A percentile compares a stretch with the other conserved stretches of the same genome.
phyloP scores from a whole-genome alignment of 2,113 vertebrate genomes.

The Triplophysa tibetana region DNA sequence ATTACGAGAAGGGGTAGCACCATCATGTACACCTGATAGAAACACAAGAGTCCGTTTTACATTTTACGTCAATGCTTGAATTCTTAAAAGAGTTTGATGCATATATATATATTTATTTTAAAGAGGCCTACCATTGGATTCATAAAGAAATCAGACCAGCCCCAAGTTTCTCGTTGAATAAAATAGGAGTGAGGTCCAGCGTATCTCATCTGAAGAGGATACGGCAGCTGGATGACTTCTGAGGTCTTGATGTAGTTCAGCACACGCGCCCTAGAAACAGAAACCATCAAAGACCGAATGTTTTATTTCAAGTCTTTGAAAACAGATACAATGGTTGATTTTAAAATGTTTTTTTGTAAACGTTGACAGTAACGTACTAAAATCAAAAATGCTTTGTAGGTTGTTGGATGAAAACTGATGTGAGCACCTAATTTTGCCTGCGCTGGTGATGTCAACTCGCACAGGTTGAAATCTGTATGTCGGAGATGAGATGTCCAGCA shows the following conservation, averaged over 20 bases:
- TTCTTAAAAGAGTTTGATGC: too few relatives aligned
- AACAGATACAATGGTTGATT: too few relatives aligned
- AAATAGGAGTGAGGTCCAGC: conserved; percentile 84
- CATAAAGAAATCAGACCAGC: conserved; percentile 89
- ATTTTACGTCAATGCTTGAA: too few relatives aligned
- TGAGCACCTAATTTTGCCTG: conserved; percentile 83
- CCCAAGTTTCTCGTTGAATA: conserved; percentile 87
- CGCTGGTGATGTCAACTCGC: conserved; percentile 85
- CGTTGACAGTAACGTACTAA: too few relatives aligned
- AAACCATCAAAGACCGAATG: background rate
- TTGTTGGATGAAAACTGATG: too few relatives aligned
- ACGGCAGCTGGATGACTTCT: conserved; percentile 83
- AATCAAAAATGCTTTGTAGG: too few relatives aligned
- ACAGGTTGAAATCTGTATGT: conserved; percentile 83
- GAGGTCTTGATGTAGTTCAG: conserved; percentile 89
- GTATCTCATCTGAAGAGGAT: conserved; percentile 86
- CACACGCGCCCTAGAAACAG: conserved; percentile 75
- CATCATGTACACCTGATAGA: conserved; percentile 86
- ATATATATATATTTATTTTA: too few relatives aligned
- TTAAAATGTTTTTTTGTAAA: too few relatives aligned
- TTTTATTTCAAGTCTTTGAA: background rate
- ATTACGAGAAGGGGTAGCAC: conserved; percentile 85
- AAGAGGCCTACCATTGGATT: conserved; percentile 83
- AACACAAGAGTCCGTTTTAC: background rate
- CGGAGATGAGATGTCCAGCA: conserved; percentile 83